Conservation (phyloP, 2,797 vertebrate genomes). For the Falco peregrinus region DNA sequence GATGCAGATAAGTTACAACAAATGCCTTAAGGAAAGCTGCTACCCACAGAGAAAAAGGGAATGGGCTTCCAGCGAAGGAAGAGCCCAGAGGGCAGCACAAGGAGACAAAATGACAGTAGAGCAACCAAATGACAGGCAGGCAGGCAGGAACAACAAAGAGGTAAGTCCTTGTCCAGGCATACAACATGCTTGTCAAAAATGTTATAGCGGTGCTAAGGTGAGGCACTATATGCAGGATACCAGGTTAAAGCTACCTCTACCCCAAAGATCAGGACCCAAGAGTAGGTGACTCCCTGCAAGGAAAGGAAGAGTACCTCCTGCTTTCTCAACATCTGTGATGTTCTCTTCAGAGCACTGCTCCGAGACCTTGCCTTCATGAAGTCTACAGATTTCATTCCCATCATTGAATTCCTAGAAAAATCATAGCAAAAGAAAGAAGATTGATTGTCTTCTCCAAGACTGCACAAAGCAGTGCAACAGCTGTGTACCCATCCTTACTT, state of each 20-base stretch:
- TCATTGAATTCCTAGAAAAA: background rate
- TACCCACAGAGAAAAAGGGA: background rate
- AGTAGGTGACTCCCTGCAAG: background rate
- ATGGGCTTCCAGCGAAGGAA: background rate
- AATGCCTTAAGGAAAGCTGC: background rate
- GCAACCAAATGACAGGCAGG: background rate
- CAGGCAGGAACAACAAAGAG: background rate
- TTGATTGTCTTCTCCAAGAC: background rate
- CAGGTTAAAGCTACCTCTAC: background rate
- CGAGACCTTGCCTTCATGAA: background rate
- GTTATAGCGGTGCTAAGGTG: background rate
- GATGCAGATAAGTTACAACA: background rate
- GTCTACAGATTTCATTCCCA: background rate
- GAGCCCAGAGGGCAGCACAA: background rate
- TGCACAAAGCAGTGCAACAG: background rate
- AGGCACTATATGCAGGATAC: background rate
- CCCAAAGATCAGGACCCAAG: background rate
- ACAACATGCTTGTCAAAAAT: background rate
- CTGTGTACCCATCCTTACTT: background rate
- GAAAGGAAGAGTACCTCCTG: background rate
- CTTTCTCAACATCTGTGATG: background rate
- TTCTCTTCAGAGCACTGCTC: background rate
- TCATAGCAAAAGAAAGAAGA: background rate
- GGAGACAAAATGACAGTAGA: background rate
- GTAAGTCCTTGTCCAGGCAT: background rate